phyloP scores from a whole-genome alignment of 2,888 invertebrate genomes.

The Polydrusus tereticollis region DNA sequence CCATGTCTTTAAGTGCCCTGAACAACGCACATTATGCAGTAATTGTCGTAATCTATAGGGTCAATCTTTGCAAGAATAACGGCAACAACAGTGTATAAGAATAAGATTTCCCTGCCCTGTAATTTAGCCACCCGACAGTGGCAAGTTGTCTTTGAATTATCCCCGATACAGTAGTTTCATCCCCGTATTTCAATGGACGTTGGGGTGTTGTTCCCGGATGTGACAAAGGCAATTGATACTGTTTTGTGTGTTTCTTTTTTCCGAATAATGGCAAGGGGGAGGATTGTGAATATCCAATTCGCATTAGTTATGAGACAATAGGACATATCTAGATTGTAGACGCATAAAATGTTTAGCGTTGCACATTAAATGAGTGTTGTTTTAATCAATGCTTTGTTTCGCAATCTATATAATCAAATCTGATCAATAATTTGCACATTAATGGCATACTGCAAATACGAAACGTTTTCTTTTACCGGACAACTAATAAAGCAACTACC shows the following conservation, averaged over 20 bases:
- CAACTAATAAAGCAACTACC: conserved; percentile 16
- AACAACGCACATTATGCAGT: conserved; percentile 53
- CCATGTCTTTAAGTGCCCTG: conserved; percentile 49
- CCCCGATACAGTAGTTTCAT: conserved; percentile 59
- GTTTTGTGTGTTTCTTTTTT: conserved; percentile 32
- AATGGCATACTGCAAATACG: not conserved
- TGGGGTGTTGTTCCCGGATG: conserved; percentile 58
- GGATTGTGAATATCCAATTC: not conserved
- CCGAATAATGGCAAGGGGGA: conserved; percentile 13
- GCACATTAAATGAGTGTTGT: not conserved
- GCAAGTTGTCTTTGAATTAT: conserved; percentile 52
- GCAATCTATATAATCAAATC: not conserved
- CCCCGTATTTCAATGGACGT: conserved; percentile 53
- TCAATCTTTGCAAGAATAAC: conserved; percentile 49
- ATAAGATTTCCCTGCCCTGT: conserved; percentile 34
- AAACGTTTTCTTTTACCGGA: not conserved
- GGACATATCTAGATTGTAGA: no score
- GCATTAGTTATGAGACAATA: no score
- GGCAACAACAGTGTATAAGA: conserved; percentile 20
- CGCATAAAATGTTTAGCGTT: no score
- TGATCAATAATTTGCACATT: conserved; percentile 2
- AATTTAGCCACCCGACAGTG: conserved; percentile 45
- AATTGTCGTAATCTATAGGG: conserved; percentile 54
- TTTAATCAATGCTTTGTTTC: not conserved
- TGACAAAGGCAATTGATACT: conserved; percentile 51